These are phyloP conservation scores for Schizotus pectinicornis DNA, from an alignment of 2,888 invertebrate species.

Conservation along the genomic window DNA sequence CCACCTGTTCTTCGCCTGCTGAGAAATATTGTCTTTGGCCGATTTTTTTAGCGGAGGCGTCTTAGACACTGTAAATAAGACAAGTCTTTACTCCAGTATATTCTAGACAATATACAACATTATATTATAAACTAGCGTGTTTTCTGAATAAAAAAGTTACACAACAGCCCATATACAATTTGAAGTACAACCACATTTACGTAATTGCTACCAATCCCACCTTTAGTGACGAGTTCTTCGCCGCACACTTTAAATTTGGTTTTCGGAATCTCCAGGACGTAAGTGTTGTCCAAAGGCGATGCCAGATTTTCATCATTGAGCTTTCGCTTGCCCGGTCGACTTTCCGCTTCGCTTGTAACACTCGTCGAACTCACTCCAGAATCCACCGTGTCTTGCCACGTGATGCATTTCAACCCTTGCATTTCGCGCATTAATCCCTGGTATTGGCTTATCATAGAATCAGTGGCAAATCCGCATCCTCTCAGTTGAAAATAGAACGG, in stretches of 20 bases:
- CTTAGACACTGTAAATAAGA: constrained; percentile 19
- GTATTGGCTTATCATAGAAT: constrained; percentile 64
- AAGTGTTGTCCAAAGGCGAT: constrained; percentile 38
- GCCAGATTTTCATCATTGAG: constrained; percentile 11
- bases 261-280: constrained; percentile 30
- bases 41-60: constrained; percentile 8
- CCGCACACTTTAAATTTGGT: constrained; percentile 33
- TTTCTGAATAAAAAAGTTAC: constrained; percentile 15
- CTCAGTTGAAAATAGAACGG: constrained; percentile 66
- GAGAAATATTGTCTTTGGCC: not conserved
- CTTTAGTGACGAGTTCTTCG: constrained; percentile 48
- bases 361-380: constrained; percentile 39
- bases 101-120: not conserved
- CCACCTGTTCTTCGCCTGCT: constrained; percentile 2
- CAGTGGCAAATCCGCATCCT: constrained; percentile 66
- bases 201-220: constrained; percentile 43
- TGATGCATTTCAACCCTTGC: constrained; percentile 66
- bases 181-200: constrained; percentile 44
- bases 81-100: not conserved
- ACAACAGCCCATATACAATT: constrained; percentile 40
- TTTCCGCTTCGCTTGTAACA: constrained; percentile 27
- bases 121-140: constrained; percentile 9
- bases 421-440: constrained; percentile 65
- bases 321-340: constrained; percentile 11
- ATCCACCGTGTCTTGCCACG: constrained; percentile 63